Conservation (phyloP, 1,140 invertebrate genomes). For the Drosophila tropicalis region DNA sequence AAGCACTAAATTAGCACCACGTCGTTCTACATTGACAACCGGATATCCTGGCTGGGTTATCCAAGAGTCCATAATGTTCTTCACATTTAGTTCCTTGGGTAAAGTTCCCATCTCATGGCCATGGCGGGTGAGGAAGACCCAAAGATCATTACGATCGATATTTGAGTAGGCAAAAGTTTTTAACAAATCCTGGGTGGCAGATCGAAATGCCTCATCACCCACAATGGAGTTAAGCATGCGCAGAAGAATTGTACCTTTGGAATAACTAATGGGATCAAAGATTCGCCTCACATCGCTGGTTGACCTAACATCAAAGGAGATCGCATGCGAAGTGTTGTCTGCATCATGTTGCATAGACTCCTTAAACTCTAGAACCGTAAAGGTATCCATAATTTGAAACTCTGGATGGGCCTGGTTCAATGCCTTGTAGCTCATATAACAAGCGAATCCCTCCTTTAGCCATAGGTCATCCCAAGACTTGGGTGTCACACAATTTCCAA, state of each 20-base stretch:
- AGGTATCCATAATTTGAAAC: conserved; percentile 91
- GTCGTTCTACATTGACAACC: conserved; percentile 86
- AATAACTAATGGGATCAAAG: conserved; percentile 94
- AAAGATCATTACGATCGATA: conserved; percentile 89
- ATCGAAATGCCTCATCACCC: conserved; percentile 87
- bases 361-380: conserved; percentile 89
- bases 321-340: conserved; percentile 89
- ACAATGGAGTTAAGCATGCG: conserved; percentile 92
- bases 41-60: conserved; percentile 92
- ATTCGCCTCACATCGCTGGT: conserved; percentile 91
- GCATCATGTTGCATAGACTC: conserved; percentile 89
- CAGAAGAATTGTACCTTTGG: conserved; percentile 92
- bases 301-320: conserved; percentile 88
- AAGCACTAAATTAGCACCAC: conserved; percentile 56
- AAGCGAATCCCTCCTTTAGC: conserved; percentile 94
- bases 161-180: conserved; percentile 86
- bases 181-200: conserved; percentile 87
- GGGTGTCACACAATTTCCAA: conserved; percentile 91
- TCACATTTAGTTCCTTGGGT: conserved; percentile 85
- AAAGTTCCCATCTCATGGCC: conserved; percentile 83
- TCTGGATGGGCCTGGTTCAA: conserved; percentile 86
- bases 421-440: conserved; percentile 89
- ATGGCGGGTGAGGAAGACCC: conserved; percentile 86
- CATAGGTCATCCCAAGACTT: conserved; percentile 91
- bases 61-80: conserved; percentile 92